Conservation (phyloP, 2,888 invertebrate genomes). For the Acanthosepion pharaonis region DNA sequence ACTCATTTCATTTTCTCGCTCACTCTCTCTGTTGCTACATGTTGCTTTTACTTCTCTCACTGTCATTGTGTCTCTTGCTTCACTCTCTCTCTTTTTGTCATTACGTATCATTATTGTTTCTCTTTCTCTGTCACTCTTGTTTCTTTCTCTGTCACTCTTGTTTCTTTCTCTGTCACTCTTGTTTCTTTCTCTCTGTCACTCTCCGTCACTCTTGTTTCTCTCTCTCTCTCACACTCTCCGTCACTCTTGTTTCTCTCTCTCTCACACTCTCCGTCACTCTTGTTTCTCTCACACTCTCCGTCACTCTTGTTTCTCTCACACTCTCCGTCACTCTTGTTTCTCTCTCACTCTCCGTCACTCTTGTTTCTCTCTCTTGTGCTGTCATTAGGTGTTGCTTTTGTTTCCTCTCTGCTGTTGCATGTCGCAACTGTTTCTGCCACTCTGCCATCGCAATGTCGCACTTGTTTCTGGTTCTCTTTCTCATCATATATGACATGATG, state of each 20-base stretch:
- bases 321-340: background rate
- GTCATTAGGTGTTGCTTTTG: background rate
- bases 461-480: no score
- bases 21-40: no score
- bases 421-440: no score
- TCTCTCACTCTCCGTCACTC: background rate
- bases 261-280: background rate
- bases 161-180: no score
- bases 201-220: background rate
- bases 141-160: no score
- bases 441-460: no score
- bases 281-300: background rate
- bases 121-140: background rate
- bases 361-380: no score
- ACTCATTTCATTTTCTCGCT: no score
- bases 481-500: no score
- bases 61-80: background rate
- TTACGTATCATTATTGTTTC: background rate
- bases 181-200: background rate
- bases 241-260: background rate
- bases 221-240: background rate
- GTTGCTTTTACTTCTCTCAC: background rate
- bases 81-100: background rate
- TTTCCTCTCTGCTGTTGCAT: background rate
- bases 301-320: background rate